Evolutionary conservation across 2,888 invertebrate species (phyloP).

Genomic region (Galerucella pusilla): DNA sequence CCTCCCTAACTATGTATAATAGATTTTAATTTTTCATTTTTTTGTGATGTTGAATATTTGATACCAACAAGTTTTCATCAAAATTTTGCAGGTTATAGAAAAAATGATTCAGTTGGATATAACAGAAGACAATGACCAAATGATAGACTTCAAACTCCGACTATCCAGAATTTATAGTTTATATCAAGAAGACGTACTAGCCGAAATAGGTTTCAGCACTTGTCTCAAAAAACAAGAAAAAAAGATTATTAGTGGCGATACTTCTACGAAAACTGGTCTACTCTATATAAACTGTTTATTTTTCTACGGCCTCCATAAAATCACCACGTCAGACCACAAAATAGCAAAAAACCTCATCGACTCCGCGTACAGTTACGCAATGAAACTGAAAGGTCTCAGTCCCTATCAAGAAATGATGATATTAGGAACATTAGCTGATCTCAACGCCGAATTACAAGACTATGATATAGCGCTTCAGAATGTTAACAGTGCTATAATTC

Average conservation of each 20-base stretch:
- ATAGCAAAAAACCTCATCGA: constrained; percentile 61
- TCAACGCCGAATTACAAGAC: constrained; percentile 61
- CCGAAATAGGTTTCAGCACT: constrained; percentile 64
- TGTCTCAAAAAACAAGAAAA: constrained; percentile 61
- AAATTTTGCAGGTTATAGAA: constrained; percentile 58
- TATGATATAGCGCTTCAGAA: constrained; percentile 62
- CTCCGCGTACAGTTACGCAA: constrained; percentile 62
- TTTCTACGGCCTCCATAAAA: constrained; percentile 66
- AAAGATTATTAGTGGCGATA: constrained; percentile 61
- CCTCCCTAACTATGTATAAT: too few species aligned
- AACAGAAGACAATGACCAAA: constrained; percentile 61
- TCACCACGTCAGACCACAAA: constrained; percentile 55
- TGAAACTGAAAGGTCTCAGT: constrained; percentile 61
- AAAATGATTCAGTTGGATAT: constrained; percentile 58
- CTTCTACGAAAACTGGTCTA: constrained; percentile 62
- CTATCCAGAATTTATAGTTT: constrained; percentile 64
- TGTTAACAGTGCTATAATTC: constrained; percentile 63
- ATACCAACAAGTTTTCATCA: neutral
- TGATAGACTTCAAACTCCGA: constrained; percentile 64
- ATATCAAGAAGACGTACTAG: constrained; percentile 59
- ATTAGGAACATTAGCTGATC: constrained; percentile 63
- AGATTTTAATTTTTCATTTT: too few species aligned
- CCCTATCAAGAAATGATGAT: constrained; percentile 66
- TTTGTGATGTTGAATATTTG: too few species aligned
- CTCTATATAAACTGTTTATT: constrained; percentile 64